phyloP scores from a whole-genome alignment of 2,888 invertebrate species.

The Philhelius pedissequus region DNA sequence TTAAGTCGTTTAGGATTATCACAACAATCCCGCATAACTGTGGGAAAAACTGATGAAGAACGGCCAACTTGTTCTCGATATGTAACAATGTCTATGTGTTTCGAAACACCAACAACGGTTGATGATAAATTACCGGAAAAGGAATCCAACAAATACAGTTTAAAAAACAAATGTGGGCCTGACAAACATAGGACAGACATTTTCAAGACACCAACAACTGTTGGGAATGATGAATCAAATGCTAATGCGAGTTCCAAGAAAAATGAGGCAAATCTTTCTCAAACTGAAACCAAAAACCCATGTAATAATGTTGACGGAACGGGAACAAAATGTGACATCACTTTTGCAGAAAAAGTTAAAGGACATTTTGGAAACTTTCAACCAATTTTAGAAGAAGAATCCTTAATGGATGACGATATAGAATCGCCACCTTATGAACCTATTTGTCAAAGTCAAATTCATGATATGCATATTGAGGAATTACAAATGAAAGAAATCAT shows the following conservation, averaged over 20 bases:
- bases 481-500: background rate
- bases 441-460: background rate
- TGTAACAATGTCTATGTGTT: background rate
- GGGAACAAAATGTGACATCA: background rate
- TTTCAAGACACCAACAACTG: background rate
- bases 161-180: background rate
- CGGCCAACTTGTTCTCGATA: constrained; percentile 35
- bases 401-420: constrained; percentile 27
- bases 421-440: constrained; percentile 54
- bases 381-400: background rate
- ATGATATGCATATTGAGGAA: background rate
- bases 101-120: too few relatives aligned
- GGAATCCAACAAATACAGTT: too few relatives aligned
- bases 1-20: background rate
- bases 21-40: background rate
- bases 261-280: background rate
- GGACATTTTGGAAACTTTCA: too few relatives aligned
- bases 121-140: too few relatives aligned
- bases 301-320: background rate
- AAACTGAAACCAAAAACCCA: background rate
- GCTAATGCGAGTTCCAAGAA: background rate
- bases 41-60: constrained; percentile 7
- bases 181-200: background rate
- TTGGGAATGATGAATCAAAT: background rate
- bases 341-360: background rate